Conservation (phyloP, 2,888 invertebrate genomes). For the Prostheceraeus crozeri region DNA sequence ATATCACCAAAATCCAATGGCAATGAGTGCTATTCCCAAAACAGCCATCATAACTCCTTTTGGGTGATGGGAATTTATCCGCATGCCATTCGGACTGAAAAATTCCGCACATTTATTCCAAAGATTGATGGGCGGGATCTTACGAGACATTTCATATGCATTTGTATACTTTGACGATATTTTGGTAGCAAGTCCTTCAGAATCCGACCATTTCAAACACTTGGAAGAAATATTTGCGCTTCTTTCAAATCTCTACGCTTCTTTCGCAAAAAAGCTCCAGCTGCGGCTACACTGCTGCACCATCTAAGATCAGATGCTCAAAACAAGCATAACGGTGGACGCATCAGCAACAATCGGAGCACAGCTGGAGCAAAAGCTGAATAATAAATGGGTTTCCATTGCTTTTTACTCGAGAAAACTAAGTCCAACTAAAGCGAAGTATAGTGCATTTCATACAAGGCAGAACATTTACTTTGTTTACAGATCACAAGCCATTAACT, state of each 20-base stretch:
- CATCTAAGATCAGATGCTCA: neutral
- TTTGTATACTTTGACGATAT: conserved; percentile 6
- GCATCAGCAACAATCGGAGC: conserved; percentile 24
- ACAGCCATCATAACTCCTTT: conserved; percentile 34
- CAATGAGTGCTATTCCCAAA: conserved; percentile 13
- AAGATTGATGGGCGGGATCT: conserved; percentile 5
- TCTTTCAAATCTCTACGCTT: neutral
- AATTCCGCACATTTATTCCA: conserved; percentile 32
- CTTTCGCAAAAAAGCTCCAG: conserved; percentile 12
- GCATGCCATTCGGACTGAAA: conserved; percentile 27
- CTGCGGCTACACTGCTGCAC: neutral
- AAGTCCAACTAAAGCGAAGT: neutral
- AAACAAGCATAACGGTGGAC: conserved; percentile 6
- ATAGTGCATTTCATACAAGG: conserved; percentile 45
- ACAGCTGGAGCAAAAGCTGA: conserved; percentile 20
- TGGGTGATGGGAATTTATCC: conserved; percentile 30
- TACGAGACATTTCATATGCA: neutral
- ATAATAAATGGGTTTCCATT: conserved; percentile 35
- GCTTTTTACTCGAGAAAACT: conserved; percentile 38
- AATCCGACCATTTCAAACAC: neutral
- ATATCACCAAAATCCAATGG: conserved; percentile 33
- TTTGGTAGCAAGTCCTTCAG: conserved; percentile 2
- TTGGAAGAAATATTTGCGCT: neutral
- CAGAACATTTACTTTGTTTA: conserved; percentile 46
- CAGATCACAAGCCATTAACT: conserved; percentile 45